phyloP scores from a whole-genome alignment of 1,140 invertebrate species.

The Mycetomoellerius zeteki region DNA sequence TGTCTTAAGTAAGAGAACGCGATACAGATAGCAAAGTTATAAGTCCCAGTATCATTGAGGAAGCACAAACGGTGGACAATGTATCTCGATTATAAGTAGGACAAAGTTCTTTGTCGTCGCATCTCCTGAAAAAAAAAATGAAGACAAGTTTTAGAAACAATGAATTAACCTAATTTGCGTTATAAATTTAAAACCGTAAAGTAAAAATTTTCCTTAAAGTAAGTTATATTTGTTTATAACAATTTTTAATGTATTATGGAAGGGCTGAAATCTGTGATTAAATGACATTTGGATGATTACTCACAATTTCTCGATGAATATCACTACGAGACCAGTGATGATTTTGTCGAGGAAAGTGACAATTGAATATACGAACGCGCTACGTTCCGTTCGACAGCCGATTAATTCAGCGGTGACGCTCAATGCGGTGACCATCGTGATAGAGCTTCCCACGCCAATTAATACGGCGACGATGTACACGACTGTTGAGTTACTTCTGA shows the following conservation, averaged over 20 bases:
- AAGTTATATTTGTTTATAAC: neutral
- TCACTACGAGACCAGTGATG: slow-evolving; percentile 94
- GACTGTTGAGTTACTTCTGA: slow-evolving; percentile 71
- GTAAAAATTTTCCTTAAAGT: neutral
- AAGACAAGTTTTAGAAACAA: neutral
- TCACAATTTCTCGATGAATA: slow-evolving; percentile 94
- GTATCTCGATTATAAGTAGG: slow-evolving; percentile 93
- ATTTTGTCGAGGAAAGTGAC: slow-evolving; percentile 98
- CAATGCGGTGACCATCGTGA: slow-evolving; percentile 96
- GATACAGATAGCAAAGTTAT: slow-evolving; percentile 85
- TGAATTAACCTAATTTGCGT: neutral
- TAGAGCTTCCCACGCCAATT: slow-evolving; percentile 93
- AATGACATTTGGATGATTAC: slow-evolving; percentile 55
- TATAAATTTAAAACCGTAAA: neutral
- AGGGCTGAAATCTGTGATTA: neutral
- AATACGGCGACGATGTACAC: slow-evolving; percentile 83
- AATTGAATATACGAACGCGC: slow-evolving; percentile 96
- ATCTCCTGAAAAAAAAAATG: slow-evolving; percentile 88
- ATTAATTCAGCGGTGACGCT: slow-evolving; percentile 97
- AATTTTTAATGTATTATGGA: neutral
- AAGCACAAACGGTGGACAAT: slow-evolving; percentile 92
- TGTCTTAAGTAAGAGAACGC: slow-evolving; percentile 61
- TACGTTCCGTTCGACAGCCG: slow-evolving; percentile 94
- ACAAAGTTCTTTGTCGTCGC: slow-evolving; percentile 89
- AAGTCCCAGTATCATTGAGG: slow-evolving; percentile 90